Evolutionary conservation across 1,140 invertebrate species (phyloP).

Genomic region (Asbolus verrucosus): DNA sequence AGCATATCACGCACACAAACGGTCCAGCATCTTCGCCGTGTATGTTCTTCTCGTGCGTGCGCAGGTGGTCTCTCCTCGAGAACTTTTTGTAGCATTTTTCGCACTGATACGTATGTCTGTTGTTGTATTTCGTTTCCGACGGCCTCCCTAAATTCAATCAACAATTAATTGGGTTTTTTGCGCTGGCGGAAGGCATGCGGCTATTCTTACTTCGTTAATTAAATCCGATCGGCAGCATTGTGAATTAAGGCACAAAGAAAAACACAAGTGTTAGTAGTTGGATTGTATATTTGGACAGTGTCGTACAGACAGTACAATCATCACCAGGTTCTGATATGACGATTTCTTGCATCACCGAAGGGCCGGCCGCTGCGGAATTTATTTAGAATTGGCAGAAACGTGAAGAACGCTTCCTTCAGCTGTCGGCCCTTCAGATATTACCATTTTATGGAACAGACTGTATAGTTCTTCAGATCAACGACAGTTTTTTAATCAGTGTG

Average conservation of each 20-base stretch:
- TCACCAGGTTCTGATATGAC: no score
- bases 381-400: no score
- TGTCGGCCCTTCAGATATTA: no score
- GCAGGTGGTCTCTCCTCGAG: slow-evolving; percentile 63
- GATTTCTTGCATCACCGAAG: no score
- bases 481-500: no score
- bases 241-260: slow-evolving; percentile 3
- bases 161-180: slow-evolving; percentile 16
- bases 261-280: slow-evolving; percentile 28
- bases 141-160: slow-evolving; percentile 42
- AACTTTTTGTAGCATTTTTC: slow-evolving; percentile 63
- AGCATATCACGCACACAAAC: slow-evolving; percentile 63
- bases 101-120: slow-evolving; percentile 60
- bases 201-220: slow-evolving; percentile 43
- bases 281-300: slow-evolving; percentile 23
- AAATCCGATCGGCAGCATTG: slow-evolving; percentile 28
- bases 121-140: slow-evolving; percentile 29
- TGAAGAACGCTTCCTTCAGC: no score
- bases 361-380: no score
- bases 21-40: slow-evolving; percentile 65
- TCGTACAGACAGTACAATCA: not conserved
- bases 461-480: no score
- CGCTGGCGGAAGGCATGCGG: slow-evolving; percentile 15
- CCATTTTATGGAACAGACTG: no score
- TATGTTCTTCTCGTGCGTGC: slow-evolving; percentile 65